phyloP scores from a whole-genome alignment of 2,797 vertebrate species.

The Mormyrops attenuatus region DNA sequence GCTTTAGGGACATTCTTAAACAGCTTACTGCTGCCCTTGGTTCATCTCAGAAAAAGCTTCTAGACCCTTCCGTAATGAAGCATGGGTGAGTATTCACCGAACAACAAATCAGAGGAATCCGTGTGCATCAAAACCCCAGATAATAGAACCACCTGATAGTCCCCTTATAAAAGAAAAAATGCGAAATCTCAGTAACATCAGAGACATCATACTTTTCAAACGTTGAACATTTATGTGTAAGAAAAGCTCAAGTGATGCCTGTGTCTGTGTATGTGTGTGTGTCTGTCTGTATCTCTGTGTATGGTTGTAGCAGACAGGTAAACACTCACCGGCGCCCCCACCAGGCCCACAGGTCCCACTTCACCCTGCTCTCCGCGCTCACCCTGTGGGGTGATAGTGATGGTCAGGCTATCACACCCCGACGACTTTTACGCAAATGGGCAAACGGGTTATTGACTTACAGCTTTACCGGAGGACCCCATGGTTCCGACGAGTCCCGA shows the following conservation, averaged over 20 bases:
- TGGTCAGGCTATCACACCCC: not conserved
- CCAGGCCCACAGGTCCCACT: constrained; percentile 75
- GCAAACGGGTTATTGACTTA: constrained; percentile 52
- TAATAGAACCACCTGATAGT: not conserved
- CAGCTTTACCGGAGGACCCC: constrained; percentile 85
- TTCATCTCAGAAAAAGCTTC: not conserved
- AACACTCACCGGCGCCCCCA: constrained; percentile 78
- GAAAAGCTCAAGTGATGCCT: not conserved
- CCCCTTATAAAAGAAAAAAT: not conserved
- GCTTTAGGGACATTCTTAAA: constrained; percentile 15
- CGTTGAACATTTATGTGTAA: not conserved
- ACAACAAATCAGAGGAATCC: not conserved
- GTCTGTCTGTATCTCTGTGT: not conserved
- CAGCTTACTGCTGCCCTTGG: not conserved
- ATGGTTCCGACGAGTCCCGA: constrained; percentile 75
- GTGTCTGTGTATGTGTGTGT: not conserved
- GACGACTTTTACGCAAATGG: not conserved
- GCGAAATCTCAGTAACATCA: not conserved
- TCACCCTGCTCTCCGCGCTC: constrained; percentile 82
- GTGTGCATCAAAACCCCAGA: not conserved
- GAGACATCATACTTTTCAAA: not conserved
- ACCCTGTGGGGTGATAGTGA: constrained; percentile 61
- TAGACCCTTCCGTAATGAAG: not conserved
- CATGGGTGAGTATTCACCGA: not conserved
- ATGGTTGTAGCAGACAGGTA: not conserved